Evolutionary conservation across 2,888 invertebrate genomes (phyloP).

Genomic region (Chrysina gloriosa): DNA sequence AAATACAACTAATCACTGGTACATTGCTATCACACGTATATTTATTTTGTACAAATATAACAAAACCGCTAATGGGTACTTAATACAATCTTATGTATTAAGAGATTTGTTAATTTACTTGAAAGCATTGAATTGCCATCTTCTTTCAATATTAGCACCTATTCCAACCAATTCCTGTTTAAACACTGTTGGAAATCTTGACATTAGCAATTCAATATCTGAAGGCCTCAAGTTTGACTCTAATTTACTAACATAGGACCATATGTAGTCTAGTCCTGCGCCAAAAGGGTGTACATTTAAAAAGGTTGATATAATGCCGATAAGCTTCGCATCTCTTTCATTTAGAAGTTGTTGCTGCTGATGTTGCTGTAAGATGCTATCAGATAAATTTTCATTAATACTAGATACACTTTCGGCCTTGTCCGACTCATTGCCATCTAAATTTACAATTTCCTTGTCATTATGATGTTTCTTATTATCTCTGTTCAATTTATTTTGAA

Average conservation of each 20-base stretch:
- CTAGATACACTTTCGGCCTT: constrained; percentile 55
- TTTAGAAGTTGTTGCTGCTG: constrained; percentile 55
- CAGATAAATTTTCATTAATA: constrained; percentile 58
- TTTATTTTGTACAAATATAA: constrained; percentile 22
- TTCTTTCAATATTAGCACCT: constrained; percentile 86
- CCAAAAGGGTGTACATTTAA: constrained; percentile 94
- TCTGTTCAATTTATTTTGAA: constrained; percentile 60
- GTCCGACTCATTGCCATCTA: constrained; percentile 64
- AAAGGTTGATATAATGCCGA: constrained; percentile 89
- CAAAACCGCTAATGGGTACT: not conserved
- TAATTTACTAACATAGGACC: constrained; percentile 89
- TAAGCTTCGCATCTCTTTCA: constrained; percentile 79
- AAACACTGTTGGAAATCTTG: constrained; percentile 84
- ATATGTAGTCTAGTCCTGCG: constrained; percentile 89
- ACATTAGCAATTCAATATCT: constrained; percentile 82
- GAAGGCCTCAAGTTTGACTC: constrained; percentile 78
- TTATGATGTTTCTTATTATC: constrained; percentile 36
- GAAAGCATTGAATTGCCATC: constrained; percentile 89
- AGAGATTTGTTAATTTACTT: constrained; percentile 39
- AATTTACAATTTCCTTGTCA: constrained; percentile 66
- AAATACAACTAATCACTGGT: too few species aligned
- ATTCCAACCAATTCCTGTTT: constrained; percentile 82
- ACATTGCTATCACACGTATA: constrained; percentile 24
- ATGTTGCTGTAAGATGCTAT: constrained; percentile 47
- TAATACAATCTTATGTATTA: not conserved